Evolutionary conservation across 2,113 vertebrate genomes (phyloP).

Genomic region (Rhinogobius similis): DNA sequence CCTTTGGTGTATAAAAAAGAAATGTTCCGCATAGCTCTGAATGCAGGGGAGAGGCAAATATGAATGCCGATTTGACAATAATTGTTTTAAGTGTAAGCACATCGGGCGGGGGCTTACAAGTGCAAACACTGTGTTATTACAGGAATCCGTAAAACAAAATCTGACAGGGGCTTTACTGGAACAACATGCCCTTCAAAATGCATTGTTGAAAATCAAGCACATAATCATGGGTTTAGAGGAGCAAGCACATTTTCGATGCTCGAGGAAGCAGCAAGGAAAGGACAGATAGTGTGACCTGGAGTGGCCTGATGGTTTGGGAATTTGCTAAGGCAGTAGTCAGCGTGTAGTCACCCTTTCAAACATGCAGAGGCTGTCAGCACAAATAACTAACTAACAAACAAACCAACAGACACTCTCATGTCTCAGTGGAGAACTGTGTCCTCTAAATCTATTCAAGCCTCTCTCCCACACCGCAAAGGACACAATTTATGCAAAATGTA

Average conservation of each 20-base stretch:
- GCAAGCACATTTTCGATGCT: background rate
- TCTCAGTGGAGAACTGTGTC: no score
- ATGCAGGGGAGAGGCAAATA: background rate
- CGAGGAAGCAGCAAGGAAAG: background rate
- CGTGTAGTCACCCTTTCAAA: background rate
- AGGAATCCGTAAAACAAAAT: background rate
- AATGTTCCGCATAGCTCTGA: background rate
- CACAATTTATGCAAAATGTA: no score
- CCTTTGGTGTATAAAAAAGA: no score
- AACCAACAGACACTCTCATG: no score
- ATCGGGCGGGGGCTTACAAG: background rate
- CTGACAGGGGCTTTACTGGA: background rate
- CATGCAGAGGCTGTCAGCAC: no score
- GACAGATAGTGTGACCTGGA: background rate
- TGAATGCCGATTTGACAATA: background rate
- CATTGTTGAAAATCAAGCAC: constrained; percentile 2
- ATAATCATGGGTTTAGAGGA: background rate
- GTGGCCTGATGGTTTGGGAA: background rate
- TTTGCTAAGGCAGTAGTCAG: background rate
- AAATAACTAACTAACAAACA: no score
- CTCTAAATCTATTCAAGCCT: no score
- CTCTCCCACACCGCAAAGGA: no score
- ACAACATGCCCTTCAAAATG: background rate
- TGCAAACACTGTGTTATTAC: background rate
- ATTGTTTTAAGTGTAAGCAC: background rate